These are phyloP conservation scores for Syngnathus typhle DNA, from an alignment of 2,113 vertebrate species.

Conservation along the genomic window DNA sequence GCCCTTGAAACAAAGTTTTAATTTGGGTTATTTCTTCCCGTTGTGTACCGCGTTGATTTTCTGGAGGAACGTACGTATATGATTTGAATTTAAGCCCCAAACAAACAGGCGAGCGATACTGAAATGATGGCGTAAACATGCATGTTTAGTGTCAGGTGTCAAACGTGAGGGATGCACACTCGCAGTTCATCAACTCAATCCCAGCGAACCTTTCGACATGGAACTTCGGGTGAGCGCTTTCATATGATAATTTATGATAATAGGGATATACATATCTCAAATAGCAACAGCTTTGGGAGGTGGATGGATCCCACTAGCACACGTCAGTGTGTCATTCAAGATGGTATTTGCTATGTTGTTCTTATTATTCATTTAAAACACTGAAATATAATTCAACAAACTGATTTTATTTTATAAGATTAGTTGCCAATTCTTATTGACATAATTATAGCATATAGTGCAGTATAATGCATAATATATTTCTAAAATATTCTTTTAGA, in stretches of 20 bases:
- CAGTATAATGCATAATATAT: too few relatives aligned
- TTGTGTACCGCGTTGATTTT: background rate
- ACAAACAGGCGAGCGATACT: background rate
- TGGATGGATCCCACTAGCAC: background rate
- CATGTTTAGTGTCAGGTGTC: conserved; percentile 3
- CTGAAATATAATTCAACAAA: too few relatives aligned
- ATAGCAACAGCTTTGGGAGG: background rate
- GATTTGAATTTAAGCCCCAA: background rate
- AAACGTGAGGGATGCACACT: background rate
- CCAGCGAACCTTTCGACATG: background rate
- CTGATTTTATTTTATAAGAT: too few relatives aligned
- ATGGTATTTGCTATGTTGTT: background rate
- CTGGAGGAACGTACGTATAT: background rate
- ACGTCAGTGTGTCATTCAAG: background rate
- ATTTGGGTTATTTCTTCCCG: background rate
- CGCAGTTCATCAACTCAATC: background rate
- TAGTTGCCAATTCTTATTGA: too few relatives aligned
- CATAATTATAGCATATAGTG: too few relatives aligned
- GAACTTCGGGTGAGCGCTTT: background rate
- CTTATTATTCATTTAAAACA: too few relatives aligned
- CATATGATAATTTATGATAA: conserved; percentile 7
- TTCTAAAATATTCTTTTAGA: too few relatives aligned
- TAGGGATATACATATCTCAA: background rate
- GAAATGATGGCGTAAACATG: background rate
- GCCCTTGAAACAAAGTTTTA: background rate